These are phyloP conservation scores for Euzophera pinguis DNA, from an alignment of 2,888 invertebrate species.

Conservation along the genomic window DNA sequence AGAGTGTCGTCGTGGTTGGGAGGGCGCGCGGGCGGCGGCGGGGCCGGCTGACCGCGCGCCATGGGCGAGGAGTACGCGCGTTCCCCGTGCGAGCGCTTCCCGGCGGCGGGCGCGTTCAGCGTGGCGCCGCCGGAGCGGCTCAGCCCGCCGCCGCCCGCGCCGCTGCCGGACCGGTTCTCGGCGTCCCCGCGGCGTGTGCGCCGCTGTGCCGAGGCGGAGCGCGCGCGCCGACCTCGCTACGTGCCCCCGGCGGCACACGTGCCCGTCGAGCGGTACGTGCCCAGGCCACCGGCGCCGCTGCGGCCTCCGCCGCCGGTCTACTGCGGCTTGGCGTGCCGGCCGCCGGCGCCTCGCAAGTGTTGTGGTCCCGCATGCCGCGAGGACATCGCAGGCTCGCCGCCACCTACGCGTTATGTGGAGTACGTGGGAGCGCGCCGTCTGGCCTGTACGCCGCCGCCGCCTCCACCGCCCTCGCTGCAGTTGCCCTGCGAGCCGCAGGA, in stretches of 20 bases:
- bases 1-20: slow-evolving; percentile 53
- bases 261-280: slow-evolving; percentile 86
- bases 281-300: slow-evolving; percentile 76
- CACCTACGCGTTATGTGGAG: slow-evolving; percentile 79
- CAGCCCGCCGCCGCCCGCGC: slow-evolving; percentile 82
- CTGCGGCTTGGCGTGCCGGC: slow-evolving; percentile 74
- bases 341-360: slow-evolving; percentile 63
- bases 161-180: slow-evolving; percentile 79
- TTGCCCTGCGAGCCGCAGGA: slow-evolving; percentile 71
- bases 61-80: slow-evolving; percentile 78
- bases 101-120: slow-evolving; percentile 79
- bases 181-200: slow-evolving; percentile 81
- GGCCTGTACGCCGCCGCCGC: slow-evolving; percentile 74
- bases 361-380: slow-evolving; percentile 72
- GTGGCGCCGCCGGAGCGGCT: slow-evolving; percentile 83
- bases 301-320: slow-evolving; percentile 76
- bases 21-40: slow-evolving; percentile 75
- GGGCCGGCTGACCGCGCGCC: slow-evolving; percentile 72
- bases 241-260: slow-evolving; percentile 85
- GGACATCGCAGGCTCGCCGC: slow-evolving; percentile 63
- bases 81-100: slow-evolving; percentile 78
- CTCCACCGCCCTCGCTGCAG: slow-evolving; percentile 70
- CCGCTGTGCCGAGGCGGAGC: slow-evolving; percentile 84
- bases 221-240: slow-evolving; percentile 81
- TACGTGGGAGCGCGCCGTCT: slow-evolving; percentile 82